phyloP scores from a whole-genome alignment of 2,797 vertebrate species.

The Pygocentrus nattereri region DNA sequence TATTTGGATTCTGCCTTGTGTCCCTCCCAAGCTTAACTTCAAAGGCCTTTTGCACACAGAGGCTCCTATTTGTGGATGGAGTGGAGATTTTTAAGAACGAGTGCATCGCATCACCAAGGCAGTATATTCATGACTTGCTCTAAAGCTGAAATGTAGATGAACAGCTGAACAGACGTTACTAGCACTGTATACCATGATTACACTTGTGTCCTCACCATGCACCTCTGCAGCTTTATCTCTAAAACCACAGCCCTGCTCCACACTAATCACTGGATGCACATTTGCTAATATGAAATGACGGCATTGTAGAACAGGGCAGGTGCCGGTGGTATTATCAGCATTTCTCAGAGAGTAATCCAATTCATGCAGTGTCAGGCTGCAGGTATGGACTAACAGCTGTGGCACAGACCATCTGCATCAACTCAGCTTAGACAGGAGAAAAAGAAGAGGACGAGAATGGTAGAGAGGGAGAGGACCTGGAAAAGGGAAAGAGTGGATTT shows the following conservation, averaged over 20 bases:
- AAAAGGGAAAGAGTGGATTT: constrained; percentile 41
- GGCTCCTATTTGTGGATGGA: constrained; percentile 41
- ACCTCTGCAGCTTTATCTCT: constrained; percentile 32
- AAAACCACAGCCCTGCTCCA: constrained; percentile 47
- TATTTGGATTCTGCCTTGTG: constrained; percentile 63
- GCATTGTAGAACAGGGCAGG: constrained; percentile 51
- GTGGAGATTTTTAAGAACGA: constrained; percentile 34
- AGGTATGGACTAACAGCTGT: constrained; percentile 57
- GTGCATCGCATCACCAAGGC: constrained; percentile 44
- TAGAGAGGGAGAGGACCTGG: constrained; percentile 26
- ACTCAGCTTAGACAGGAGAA: constrained; percentile 11
- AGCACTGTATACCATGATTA: not conserved
- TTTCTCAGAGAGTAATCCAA: constrained; percentile 70
- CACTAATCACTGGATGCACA: constrained; percentile 66
- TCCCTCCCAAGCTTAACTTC: constrained; percentile 49
- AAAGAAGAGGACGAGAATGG: constrained; percentile 20
- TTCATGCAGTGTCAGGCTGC: constrained; percentile 57
- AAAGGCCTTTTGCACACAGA: constrained; percentile 57
- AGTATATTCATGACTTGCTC: constrained; percentile 41
- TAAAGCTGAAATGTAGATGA: constrained; percentile 44
- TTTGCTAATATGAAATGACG: constrained; percentile 60
- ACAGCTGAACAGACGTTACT: constrained; percentile 19
- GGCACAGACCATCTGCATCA: constrained; percentile 50
- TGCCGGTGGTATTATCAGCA: constrained; percentile 66
- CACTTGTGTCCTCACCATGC: constrained; percentile 23